Evolutionary conservation across 2,888 invertebrate species (phyloP).

Genomic region (Podotricha telesiphe): DNA sequence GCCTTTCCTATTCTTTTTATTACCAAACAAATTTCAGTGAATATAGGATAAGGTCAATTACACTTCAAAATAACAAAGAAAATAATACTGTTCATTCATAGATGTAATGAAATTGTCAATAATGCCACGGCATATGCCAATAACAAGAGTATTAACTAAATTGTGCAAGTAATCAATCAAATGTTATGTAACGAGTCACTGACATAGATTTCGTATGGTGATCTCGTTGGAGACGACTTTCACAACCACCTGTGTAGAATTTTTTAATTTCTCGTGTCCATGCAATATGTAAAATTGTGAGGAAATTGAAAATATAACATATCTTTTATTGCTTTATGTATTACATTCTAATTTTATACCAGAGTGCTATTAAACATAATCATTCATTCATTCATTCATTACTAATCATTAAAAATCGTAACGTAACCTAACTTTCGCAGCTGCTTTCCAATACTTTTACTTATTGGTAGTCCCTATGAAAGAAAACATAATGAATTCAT

Average conservation of each 20-base stretch:
- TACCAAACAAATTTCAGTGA: background rate
- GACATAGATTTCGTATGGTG: constrained; percentile 46
- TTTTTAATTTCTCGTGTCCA: constrained; percentile 33
- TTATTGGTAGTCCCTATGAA: constrained; percentile 41
- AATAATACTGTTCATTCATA: constrained; percentile 26
- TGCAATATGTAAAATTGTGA: constrained; percentile 32
- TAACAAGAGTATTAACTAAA: constrained; percentile 45
- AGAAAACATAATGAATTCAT: constrained; percentile 19
- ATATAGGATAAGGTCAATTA: constrained; percentile 2
- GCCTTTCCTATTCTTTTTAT: background rate
- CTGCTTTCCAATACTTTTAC: constrained; percentile 47
- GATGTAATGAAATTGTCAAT: constrained; percentile 34
- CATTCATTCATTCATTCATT: constrained; percentile 28
- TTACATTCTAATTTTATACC: constrained; percentile 1
- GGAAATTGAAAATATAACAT: constrained; percentile 24
- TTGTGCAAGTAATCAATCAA: constrained; percentile 50
- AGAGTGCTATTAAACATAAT: constrained; percentile 21
- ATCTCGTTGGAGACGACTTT: constrained; percentile 48
- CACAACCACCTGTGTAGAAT: constrained; percentile 44
- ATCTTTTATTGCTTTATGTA: background rate
- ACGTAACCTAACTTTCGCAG: constrained; percentile 45
- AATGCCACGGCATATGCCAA: constrained; percentile 40
- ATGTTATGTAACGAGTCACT: constrained; percentile 45
- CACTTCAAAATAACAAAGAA: background rate
- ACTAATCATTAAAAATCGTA: constrained; percentile 43